phyloP scores from a whole-genome alignment of 2,113 vertebrate species.

The Sitta europaea region DNA sequence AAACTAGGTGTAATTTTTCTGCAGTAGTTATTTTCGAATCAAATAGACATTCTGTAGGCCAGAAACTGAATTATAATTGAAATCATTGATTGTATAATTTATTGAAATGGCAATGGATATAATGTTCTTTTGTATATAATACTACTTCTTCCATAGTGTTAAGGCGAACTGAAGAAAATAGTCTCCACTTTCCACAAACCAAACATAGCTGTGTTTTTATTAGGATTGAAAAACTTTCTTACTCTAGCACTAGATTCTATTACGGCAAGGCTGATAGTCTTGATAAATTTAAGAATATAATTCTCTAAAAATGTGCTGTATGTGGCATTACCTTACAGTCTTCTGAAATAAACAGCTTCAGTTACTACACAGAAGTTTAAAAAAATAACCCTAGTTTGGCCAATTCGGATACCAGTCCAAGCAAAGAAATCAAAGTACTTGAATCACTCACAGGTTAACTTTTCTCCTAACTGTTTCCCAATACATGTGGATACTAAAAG shows the following conservation, averaged over 20 bases:
- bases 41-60: neutral
- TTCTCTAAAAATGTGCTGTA: neutral
- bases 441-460: neutral
- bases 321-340: neutral
- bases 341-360: neutral
- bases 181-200: neutral
- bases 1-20: neutral
- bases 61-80: neutral
- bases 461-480: neutral
- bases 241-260: neutral
- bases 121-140: neutral
- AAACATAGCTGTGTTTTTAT: neutral
- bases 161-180: neutral
- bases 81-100: neutral
- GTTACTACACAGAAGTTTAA: neutral
- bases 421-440: neutral
- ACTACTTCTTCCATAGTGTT: neutral
- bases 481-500: neutral
- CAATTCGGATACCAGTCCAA: neutral
- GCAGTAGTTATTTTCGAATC: neutral
- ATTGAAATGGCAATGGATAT: neutral
- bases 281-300: neutral
- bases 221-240: neutral
- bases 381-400: neutral
- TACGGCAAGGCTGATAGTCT: neutral